Base-by-base conservation (phyloP, 2,797 vertebrate species). In the Phrynocephalus forsythii region DNA sequence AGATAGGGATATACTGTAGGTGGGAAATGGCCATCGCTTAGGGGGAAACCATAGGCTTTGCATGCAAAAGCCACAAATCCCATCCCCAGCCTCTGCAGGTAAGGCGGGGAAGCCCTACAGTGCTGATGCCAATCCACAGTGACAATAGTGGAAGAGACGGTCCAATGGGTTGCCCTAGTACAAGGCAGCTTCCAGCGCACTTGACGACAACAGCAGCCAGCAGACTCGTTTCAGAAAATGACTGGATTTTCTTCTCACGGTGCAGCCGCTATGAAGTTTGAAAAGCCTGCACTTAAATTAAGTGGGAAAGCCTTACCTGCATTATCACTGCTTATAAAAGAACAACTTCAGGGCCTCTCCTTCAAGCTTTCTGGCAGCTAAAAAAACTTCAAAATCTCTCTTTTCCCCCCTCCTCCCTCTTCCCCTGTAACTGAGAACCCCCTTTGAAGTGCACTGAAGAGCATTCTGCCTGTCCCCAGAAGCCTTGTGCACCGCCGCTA, bases 371-470 rank as follows among this genome's bases (percentile, higher is more conserved):
- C 94, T 95, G 95, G 93, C 94, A 95, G 93, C 92, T 44, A 56
- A 93, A 94, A 93, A 93, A 95, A 95, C 95, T 95, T 95, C 95
- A 95, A 95, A 84, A 94, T 94, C 88, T 94, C 91, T 38, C 83
- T 92, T 90, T 91, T 82, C 71, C 11, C 11, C 79, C 93, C 73
- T 11, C 11, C 79, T 92, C 83, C 92, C 90, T 91, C 85, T 77
- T 11, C 15, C 79, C 93, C 93, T 85, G 91, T 76, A 82, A 94
- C 91, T 91, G 85, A 92, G 93, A 94, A 88, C 69, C 91, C 85
- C 87, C 92, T 95, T 89, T 93, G 91, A 94, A 93, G 93, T 95
- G 56, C 68, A 87, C 89, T 92, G 92, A 91, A 95, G 94, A 94
- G 93, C 92, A 93, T 87, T 73, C 89, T 92, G 87, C 87, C 83